Base-by-base conservation (phyloP, 2,888 invertebrate species). In the Macaria liturata region DNA sequence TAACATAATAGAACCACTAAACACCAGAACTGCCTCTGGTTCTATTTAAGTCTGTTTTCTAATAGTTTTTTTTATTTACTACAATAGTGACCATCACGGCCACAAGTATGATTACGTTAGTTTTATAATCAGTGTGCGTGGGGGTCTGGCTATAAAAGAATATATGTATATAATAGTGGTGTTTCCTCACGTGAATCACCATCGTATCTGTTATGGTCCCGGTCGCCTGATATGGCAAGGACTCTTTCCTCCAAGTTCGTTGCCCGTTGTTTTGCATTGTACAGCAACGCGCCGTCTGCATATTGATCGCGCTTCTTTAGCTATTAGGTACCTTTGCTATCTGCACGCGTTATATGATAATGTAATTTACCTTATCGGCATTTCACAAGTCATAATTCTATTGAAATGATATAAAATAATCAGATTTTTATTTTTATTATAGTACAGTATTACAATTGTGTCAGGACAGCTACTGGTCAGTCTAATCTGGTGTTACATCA, bases 201-300 rank as follows among this genome's bases (percentile, higher is more conserved):
- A 72, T 74, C 62, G 55, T 60, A 67, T 70, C 76, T 65, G 73
- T 78, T 78, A 83, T 77, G 81, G 84, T 68, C 61, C 73, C 67
- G 68, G 70, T n/a, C 71, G 73, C 76, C 77, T 74, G 76, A 83
- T 84, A 86, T 75, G 81, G 81, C 84, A 81, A 81, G 83, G 78
- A 78, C 78, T 83, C 83, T 86, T 59, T 84, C 83, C 84, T 81
- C 70, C 63, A 77, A 87, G 91, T 87, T 90, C 90, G 84, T 82
- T 88, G 91, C 83, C 90, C 71, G 82, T 79, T 84, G 84, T 85
- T 86, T 85, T 81, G 86, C 86, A 84, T 83, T 74, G 78, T 74
- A 74, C 66, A 61, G 73, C 74, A 75, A 83, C 85, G 75, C 84
- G 75, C 58, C 67, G 88, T 84, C 87, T 85, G 91, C 88, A 90